A percentile compares a stretch with the other conserved stretches of the same genome.
Conservation (phyloP, 2,797 vertebrate species). For the Spheniscus humboldti region DNA sequence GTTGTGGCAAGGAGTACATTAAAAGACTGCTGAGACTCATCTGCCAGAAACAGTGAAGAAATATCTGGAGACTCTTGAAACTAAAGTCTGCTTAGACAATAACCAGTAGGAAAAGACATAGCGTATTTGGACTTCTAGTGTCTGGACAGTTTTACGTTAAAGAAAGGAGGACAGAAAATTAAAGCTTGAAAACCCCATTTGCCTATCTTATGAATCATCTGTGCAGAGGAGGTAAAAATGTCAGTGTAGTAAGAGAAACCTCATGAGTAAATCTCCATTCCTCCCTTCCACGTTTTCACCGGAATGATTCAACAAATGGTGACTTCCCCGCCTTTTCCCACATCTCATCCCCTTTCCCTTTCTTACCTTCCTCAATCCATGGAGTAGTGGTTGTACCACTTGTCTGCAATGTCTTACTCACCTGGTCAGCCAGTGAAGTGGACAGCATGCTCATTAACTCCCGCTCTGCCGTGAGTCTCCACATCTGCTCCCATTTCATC, state of each 20-base stretch:
- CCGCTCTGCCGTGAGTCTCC: slow-evolving; percentile 94
- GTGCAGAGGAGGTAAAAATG: background rate
- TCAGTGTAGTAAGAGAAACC: background rate
- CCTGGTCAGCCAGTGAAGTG: slow-evolving; percentile 97
- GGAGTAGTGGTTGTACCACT: background rate
- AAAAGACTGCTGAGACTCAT: slow-evolving; percentile 11
- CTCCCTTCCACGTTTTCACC: background rate
- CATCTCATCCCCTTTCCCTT: background rate
- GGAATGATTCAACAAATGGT: background rate
- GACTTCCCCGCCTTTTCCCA: background rate
- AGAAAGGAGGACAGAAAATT: background rate
- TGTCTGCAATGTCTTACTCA: slow-evolving; percentile 44
- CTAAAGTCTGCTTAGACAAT: background rate
- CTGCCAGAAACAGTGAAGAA: background rate
- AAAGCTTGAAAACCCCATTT: background rate
- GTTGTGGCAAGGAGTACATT: background rate
- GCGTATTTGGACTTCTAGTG: background rate
- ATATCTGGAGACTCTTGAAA: background rate
- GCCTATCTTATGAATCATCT: background rate
- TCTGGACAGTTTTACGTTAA: background rate
- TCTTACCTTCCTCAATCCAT: background rate
- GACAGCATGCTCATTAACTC: slow-evolving; percentile 99
- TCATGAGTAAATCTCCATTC: background rate
- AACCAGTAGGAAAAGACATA: slow-evolving; percentile 14
- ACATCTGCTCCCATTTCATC: slow-evolving; percentile 99